These are phyloP conservation scores for Andrena marginata DNA, from an alignment of 2,888 invertebrate genomes.

Conservation along the genomic window DNA sequence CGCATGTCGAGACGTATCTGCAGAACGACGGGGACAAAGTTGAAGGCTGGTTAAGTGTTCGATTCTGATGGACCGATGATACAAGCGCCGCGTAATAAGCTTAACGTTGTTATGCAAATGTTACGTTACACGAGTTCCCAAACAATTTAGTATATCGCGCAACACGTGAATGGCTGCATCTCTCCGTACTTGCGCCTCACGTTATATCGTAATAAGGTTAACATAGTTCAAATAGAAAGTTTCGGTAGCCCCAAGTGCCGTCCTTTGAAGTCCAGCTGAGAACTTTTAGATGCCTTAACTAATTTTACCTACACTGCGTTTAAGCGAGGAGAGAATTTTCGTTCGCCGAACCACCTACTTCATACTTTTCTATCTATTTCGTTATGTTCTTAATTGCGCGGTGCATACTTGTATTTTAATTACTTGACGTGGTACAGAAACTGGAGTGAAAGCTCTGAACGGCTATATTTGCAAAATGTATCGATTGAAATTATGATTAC, in stretches of 20 bases:
- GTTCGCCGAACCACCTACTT: too few relatives aligned
- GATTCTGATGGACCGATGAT: conserved; percentile 64
- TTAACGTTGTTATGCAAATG: conserved; percentile 72
- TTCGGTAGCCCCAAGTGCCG: conserved; percentile 7
- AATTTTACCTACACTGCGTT: not conserved
- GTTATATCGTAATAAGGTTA: conserved; percentile 62
- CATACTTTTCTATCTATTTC: too few relatives aligned
- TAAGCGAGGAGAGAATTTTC: too few relatives aligned
- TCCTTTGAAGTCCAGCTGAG: conserved; percentile 1
- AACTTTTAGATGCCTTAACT: not conserved
- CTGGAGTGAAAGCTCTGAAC: too few relatives aligned
- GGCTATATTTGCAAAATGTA: too few relatives aligned
- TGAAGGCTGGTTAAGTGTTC: conserved; percentile 52
- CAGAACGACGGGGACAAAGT: conserved; percentile 32
- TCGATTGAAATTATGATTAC: too few relatives aligned
- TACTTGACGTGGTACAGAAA: too few relatives aligned
- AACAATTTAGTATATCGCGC: conserved; percentile 67
- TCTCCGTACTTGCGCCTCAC: conserved; percentile 45
- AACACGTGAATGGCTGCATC: conserved; percentile 43
- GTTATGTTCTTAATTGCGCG: too few relatives aligned
- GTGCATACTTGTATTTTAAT: too few relatives aligned
- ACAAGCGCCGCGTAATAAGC: conserved; percentile 61
- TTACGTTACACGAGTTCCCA: conserved; percentile 66
- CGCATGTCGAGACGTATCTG: not conserved
- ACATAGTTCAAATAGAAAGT: conserved; percentile 49